Percentiles rank a stretch among this genome's conserved stretches.
phyloP scores from a whole-genome alignment of 1,140 invertebrate species.

The Pogonognathellus flavescens region DNA sequence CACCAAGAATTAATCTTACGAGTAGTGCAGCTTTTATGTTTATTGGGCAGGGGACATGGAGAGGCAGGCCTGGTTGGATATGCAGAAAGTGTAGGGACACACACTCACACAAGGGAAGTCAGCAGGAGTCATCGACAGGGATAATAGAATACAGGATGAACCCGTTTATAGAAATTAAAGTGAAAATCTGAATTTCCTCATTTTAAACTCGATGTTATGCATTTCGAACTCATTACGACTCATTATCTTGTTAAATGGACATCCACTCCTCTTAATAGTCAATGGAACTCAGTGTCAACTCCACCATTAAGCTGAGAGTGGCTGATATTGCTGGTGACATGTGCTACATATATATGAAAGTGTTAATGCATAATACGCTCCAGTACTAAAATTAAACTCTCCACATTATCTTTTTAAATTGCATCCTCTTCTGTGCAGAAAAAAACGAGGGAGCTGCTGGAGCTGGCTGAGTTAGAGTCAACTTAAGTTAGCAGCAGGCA shows the following conservation, averaged over 20 bases:
- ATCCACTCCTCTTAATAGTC: conserved; percentile 43
- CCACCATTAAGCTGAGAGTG: not conserved
- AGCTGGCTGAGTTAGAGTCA: too few species aligned
- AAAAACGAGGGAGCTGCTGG: too few species aligned
- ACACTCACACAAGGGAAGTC: conserved; percentile 13
- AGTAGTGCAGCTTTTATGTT: not conserved
- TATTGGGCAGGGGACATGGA: not conserved
- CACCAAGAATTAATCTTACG: not conserved
- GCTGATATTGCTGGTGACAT: not conserved
- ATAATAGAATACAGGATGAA: conserved; percentile 49
- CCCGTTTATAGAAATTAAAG: conserved; percentile 47
- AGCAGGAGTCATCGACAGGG: conserved; percentile 28
- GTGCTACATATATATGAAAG: not conserved
- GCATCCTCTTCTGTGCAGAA: conserved; percentile 24
- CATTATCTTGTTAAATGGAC: conserved; percentile 50
- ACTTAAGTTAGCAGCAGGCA: too few species aligned
- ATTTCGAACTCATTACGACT: conserved; percentile 42
- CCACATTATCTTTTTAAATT: conserved; percentile 31
- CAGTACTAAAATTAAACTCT: not conserved
- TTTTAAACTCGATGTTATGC: conserved; percentile 50
- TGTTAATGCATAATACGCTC: not conserved
- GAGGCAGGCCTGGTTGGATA: not conserved
- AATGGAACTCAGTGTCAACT: conserved; percentile 38
- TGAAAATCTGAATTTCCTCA: conserved; percentile 50
- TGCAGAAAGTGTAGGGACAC: not conserved